Base-by-base conservation (phyloP, 2,797 vertebrate genomes). In the Sparidentex hasta region DNA sequence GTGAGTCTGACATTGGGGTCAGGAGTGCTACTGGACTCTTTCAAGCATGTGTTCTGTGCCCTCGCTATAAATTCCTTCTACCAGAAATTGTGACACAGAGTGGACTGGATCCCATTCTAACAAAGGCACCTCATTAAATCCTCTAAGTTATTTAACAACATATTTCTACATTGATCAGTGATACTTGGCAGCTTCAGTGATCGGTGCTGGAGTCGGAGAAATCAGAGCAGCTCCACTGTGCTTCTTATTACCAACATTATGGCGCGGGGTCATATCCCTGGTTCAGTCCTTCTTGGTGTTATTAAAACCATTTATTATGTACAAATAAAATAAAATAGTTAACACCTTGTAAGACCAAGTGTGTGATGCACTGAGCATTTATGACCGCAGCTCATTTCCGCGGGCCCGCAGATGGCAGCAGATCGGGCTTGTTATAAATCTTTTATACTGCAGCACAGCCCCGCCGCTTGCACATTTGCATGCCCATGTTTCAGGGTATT, bases 401-500 rank as follows among this genome's bases (percentile, higher is more conserved):
- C 27, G 18, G 52, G 51, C 76, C 70, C 51, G 43, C 92, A 92
- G 85, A 91, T 85, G 91, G 84, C 67, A 51, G 80, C 76, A 85
- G 81, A 91, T 78, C 66, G 64, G 76, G 65, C 74, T 66, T 50
- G 74, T 85, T 87, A 81, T 91, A 89, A 91, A 92, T 91, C 90
- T 86, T 88, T 87, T 83, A 89, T 87, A 86, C 64, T 76, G 84
- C 81, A 72, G 79, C 75, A 71, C 57, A 71, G 78, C 63, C 55
- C 27, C 29, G 5, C 12, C 13, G 43, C 65, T 63, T 51, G 44
- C 71, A 86, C 87, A 93, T 90, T 91, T 89, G 87, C 88, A 88
- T 57, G 75, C 87, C 87, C 81, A 67, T 87, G 87, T 94, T 87
- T 87, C 76, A 78, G 85, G 81, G 77, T 90, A 88, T 91, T 88